Evolutionary conservation across 2,888 invertebrate genomes (phyloP), one percentile per base, ranked within the genome.

Genomic region (Eumerus sabulonum): DNA sequence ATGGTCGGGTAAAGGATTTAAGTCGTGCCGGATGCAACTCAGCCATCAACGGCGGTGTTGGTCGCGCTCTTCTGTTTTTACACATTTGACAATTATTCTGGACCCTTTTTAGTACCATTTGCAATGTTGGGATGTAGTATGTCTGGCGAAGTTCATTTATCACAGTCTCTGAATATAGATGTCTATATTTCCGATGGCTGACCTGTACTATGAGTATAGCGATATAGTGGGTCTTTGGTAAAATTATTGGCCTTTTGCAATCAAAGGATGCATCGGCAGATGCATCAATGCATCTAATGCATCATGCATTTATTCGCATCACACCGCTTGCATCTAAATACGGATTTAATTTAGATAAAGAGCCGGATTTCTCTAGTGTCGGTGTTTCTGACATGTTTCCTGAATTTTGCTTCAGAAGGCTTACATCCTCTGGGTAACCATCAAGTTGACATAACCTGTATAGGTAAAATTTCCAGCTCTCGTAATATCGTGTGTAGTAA

Each of bases 261-360:
- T 13, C 12, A 0, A 53, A 40, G 0, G 18, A 11, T 1, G 35
- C 47, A 14, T 57, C 14, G n/a, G 27, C 17, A 3, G 64, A 38
- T 13, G 47, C 38, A 17, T 70, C 76, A 4, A 71, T 74, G 12
- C 72, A 19, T n/a, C n/a, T n/a, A n/a, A n/a, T n/a, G 1, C 74
- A 18, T n/a, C 40, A n/a, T n/a, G n/a, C n/a, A n/a, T n/a, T 54
- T 12, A 70, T 12, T 44, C 64, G 35, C 9, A 82, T 47, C 13
- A 71, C 47, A 12, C 47, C 47, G 18, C 0, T 12, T 14, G 1
- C 11, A n/a, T 47, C 47, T 9, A 47, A 47, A 14, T 47, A 47
- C 3, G 47, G 47, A 47, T 7, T 11, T 11, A 16, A 18, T 47
- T 17, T 17, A 12, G 9, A 17, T 17, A 47, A 12, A 47, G 17